Evolutionary conservation across 2,797 vertebrate genomes (phyloP), one percentile per base, ranked within the genome.

Genomic region (Melanotaenia parkinsoni): DNA sequence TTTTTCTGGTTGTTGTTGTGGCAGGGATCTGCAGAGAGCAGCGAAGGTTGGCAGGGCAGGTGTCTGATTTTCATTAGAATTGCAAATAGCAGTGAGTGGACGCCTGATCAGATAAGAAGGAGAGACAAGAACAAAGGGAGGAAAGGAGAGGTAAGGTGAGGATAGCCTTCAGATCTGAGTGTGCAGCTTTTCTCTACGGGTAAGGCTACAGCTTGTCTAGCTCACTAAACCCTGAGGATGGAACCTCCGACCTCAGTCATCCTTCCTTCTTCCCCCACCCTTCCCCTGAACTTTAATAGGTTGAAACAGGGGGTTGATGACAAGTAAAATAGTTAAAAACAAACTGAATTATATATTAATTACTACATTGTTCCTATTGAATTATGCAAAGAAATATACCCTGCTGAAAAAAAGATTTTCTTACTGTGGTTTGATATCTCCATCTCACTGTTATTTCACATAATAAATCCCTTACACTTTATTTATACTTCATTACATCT

Each of bases 1-100:
- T 86, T 79, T 87, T 64, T 71, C 75, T 80, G 73, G 79, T 70
- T 69, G 79, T 89, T 89, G 91, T 89, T 87, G 90, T 85, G 84
- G 89, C 80, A 77, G 60, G 58, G 74, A 76, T 68, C 81, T 85
- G 68, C 85, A 91, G 90, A 87, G 91, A 95, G 93, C 89, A 90
- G 87, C 51, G 91, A 95, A 95, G 94, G 86, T 93, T 95, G 95
- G 94, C 92, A 92, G 89, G 85, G 89, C 96, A 96, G 96, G 96
- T 97, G 97, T 96, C 94, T 96, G 93, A 93, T 96, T 96, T 96
- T 96, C 96, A 98, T 97, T 96, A 95, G 96, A 96, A 96, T 95
- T 96, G 95, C 94, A 97, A 96, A 96, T 96, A 93, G 86, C 90
- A 85, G 92, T 74, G 88, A 90, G 91, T 80, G 88, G 94, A 95